phyloP scores from a whole-genome alignment of 2,113 vertebrate genomes.

The Pongo pygmaeus region DNA sequence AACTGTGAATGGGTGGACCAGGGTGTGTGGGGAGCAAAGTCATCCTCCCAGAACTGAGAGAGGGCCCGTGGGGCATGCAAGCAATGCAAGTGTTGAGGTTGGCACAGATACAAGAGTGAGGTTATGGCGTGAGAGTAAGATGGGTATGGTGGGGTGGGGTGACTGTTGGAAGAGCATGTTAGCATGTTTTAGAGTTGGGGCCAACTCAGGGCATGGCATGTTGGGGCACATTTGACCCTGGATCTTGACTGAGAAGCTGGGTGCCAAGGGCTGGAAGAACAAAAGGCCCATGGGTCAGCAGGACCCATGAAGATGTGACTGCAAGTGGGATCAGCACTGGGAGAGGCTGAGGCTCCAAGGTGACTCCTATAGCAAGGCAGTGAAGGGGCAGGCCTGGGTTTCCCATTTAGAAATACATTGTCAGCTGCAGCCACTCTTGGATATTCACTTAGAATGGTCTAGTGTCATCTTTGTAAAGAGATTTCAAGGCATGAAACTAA shows the following conservation, averaged over 20 bases:
- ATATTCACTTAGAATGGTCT: constrained; percentile 91
- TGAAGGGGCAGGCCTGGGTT: background rate
- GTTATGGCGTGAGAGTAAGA: background rate
- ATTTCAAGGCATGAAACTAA: constrained; percentile 94
- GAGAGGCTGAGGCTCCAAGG: background rate
- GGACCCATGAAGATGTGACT: background rate
- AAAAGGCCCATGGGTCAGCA: background rate
- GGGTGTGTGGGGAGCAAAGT: background rate
- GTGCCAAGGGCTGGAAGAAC: background rate
- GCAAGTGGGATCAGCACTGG: background rate
- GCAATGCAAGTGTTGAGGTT: background rate
- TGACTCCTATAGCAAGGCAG: background rate
- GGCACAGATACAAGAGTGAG: constrained; percentile 23
- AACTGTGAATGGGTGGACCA: background rate
- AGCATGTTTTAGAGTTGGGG: background rate
- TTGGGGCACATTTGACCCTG: background rate
- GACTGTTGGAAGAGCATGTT: background rate
- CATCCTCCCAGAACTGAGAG: background rate
- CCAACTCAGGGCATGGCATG: background rate
- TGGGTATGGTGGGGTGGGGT: background rate
- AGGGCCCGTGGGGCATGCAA: constrained; percentile 32
- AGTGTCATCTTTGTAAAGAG: constrained; percentile 90
- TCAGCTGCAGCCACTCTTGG: constrained; percentile 85
- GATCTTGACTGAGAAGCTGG: background rate
- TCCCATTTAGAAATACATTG: constrained; percentile 73